A percentile compares a stretch with the other conserved stretches of the same genome.
Conservation (phyloP, 2,797 vertebrate genomes). For the Molossus molossus region DNA sequence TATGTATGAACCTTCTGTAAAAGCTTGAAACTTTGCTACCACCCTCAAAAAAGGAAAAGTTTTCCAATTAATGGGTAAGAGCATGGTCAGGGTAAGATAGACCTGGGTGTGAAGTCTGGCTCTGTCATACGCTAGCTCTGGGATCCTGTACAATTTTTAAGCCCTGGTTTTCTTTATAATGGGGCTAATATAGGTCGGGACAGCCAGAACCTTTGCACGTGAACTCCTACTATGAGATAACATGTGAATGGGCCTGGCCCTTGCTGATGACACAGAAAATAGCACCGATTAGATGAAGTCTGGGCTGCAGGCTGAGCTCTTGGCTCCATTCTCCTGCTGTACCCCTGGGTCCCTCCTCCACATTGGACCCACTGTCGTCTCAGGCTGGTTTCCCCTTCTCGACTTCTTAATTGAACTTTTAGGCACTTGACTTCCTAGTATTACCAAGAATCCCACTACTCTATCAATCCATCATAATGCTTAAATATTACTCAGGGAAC, state of each 20-base stretch:
- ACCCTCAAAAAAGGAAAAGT: not conserved
- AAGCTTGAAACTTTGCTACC: no score
- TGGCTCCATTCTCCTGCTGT: not conserved
- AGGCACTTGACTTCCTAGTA: conserved; percentile 7
- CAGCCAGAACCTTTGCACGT: not conserved
- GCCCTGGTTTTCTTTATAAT: not conserved
- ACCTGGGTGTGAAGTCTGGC: not conserved
- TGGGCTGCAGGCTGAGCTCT: not conserved
- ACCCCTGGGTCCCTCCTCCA: not conserved
- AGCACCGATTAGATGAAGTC: not conserved
- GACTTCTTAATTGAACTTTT: not conserved
- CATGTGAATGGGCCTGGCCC: not conserved
- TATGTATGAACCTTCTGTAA: not conserved
- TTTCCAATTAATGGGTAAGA: not conserved
- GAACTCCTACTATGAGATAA: not conserved
- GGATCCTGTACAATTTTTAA: not conserved
- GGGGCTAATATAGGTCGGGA: not conserved
- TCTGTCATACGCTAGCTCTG: not conserved
- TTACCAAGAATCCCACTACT: not conserved
- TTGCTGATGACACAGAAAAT: not conserved
- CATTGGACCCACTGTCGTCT: not conserved
- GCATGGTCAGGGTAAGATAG: not conserved
- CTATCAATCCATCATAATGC: not conserved
- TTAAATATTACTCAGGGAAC: conserved; percentile 38
- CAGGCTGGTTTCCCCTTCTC: not conserved